Conservation (phyloP, 2,888 invertebrate species). For the Clostera curtula region DNA sequence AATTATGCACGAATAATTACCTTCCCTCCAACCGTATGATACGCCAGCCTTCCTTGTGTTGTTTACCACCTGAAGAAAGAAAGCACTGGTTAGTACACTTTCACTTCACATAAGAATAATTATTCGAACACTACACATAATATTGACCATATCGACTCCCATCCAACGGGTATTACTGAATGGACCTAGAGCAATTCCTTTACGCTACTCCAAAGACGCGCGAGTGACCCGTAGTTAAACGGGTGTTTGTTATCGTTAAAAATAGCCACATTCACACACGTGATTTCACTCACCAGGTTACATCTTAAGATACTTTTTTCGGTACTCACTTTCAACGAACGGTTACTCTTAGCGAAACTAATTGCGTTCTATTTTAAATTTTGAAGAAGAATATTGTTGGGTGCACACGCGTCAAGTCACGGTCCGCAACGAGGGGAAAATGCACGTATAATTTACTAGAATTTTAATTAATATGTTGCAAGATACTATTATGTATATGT, state of each 20-base stretch:
- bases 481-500: slow-evolving; percentile 25
- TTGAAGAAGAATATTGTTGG: slow-evolving; percentile 15
- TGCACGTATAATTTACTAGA: slow-evolving; percentile 39
- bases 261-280: slow-evolving; percentile 41
- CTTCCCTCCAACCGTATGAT: slow-evolving; percentile 72
- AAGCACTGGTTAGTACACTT: slow-evolving; percentile 29
- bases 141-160: slow-evolving; percentile 49
- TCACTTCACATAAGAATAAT: slow-evolving; percentile 30
- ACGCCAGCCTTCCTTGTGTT: slow-evolving; percentile 77
- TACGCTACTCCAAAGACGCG: slow-evolving; percentile 44
- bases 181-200: slow-evolving; percentile 32
- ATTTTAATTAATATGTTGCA: slow-evolving; percentile 36
- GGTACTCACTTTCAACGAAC: slow-evolving; percentile 14
- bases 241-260: slow-evolving; percentile 41
- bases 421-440: slow-evolving; percentile 47
- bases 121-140: slow-evolving; percentile 12
- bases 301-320: slow-evolving; percentile 34
- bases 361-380: slow-evolving; percentile 7
- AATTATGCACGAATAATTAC: slow-evolving; percentile 31
- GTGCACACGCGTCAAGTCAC: slow-evolving; percentile 44
- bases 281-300: slow-evolving; percentile 18
- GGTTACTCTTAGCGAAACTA: background rate
- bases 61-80: slow-evolving; percentile 77
- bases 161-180: slow-evolving; percentile 37
- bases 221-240: slow-evolving; percentile 53